Conservation (phyloP, 2,113 vertebrate genomes). For the Malurus elegans region DNA sequence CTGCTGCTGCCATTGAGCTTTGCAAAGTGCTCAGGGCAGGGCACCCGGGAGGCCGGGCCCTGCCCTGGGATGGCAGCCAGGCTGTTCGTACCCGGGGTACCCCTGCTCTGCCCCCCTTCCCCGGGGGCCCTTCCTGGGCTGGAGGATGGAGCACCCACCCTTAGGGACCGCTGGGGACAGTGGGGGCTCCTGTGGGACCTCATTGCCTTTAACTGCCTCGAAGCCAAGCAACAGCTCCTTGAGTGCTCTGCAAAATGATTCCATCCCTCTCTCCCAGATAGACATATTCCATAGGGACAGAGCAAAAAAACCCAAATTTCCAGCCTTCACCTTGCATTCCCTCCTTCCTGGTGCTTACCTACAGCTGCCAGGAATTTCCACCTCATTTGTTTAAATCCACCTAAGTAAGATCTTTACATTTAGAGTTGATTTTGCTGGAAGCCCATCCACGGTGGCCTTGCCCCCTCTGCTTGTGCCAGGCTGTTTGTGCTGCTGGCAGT, state of each 20-base stretch:
- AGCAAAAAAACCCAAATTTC: background rate
- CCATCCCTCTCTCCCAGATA: background rate
- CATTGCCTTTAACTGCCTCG: background rate
- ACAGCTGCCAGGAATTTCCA: background rate
- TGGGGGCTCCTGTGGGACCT: background rate
- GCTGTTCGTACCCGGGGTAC: background rate
- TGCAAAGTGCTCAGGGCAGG: fast-evolving
- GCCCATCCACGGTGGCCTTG: background rate
- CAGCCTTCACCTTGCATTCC: background rate
- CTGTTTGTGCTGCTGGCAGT: fast-evolving
- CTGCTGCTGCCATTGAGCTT: background rate
- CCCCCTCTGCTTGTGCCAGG: background rate
- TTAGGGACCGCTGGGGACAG: background rate
- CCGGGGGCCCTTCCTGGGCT: background rate
- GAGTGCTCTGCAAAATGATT: background rate
- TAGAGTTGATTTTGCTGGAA: background rate
- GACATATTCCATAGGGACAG: background rate
- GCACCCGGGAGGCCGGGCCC: background rate
- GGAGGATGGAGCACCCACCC: background rate
- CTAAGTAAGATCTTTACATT: background rate
- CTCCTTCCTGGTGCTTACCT: background rate
- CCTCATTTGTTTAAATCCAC: background rate
- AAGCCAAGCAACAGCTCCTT: background rate
- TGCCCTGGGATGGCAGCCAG: fast-evolving
- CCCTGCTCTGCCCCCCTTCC: background rate